Conservation (phyloP, 2,797 vertebrate genomes). For the Pristis pectinata region DNA sequence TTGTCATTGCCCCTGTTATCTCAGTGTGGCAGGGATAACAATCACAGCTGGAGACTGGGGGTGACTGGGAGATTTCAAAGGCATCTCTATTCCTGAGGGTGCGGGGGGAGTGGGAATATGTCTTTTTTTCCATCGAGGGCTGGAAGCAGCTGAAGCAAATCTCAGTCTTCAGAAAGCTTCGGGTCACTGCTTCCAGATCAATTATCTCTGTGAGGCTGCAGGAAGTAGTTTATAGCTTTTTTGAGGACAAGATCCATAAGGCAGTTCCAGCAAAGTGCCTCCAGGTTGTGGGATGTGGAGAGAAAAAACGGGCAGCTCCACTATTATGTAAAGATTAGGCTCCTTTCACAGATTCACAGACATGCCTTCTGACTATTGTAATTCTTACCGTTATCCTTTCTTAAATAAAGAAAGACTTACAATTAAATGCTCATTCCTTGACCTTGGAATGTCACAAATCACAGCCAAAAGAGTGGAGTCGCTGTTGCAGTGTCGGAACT, state of each 20-base stretch:
- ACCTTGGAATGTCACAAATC: background rate
- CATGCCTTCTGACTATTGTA: background rate
- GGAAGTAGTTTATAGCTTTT: background rate
- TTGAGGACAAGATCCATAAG: too few species aligned
- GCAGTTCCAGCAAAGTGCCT: background rate
- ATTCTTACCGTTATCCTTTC: background rate
- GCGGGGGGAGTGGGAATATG: background rate
- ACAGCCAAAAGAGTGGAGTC: background rate
- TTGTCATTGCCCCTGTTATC: background rate
- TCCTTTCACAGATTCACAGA: background rate
- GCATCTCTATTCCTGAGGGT: background rate
- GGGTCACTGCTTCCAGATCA: background rate
- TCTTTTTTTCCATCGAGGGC: background rate
- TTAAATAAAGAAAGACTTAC: background rate
- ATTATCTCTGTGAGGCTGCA: background rate
- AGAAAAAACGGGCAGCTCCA: too few species aligned
- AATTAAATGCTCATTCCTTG: background rate
- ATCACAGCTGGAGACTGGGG: background rate
- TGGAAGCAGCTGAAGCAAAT: background rate
- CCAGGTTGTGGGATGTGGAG: background rate
- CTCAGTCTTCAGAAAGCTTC: background rate
- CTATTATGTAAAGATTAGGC: background rate
- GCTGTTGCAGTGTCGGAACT: background rate
- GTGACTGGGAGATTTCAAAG: background rate
- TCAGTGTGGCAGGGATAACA: background rate